phyloP scores from a whole-genome alignment of 2,113 vertebrate genomes.

The Symphodus melops region DNA sequence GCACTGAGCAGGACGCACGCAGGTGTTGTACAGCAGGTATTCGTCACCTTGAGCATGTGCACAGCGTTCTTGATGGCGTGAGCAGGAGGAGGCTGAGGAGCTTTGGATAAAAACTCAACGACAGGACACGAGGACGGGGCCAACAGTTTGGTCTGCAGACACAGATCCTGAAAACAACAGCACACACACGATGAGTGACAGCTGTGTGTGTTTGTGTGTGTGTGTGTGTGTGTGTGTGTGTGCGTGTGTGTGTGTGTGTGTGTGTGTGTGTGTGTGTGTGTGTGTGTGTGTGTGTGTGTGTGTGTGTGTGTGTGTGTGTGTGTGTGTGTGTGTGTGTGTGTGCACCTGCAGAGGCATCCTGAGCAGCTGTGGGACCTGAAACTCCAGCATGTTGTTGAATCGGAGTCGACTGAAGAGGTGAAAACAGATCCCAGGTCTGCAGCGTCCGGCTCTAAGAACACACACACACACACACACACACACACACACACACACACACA shows the following conservation, averaged over 20 bases:
- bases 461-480: too few relatives aligned
- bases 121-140: slow-evolving; percentile 88
- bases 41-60: slow-evolving; percentile 92
- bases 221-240: too few relatives aligned
- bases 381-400: slow-evolving; percentile 94
- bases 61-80: slow-evolving; percentile 90
- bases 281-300: too few relatives aligned
- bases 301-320: neutral
- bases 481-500: too few relatives aligned
- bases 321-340: neutral
- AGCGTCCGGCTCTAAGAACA: slow-evolving; percentile 91
- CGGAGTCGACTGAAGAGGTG: slow-evolving; percentile 91
- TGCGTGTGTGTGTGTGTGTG: neutral
- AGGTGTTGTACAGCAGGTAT: neutral
- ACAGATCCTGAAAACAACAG: slow-evolving; percentile 74
- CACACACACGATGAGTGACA: too few relatives aligned
- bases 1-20: neutral
- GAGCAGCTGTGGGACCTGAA: slow-evolving; percentile 93
- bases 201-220: too few relatives aligned
- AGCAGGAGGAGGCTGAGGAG: slow-evolving; percentile 92
- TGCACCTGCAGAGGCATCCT: slow-evolving; percentile 95
- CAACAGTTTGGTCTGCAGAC: slow-evolving; percentile 95
- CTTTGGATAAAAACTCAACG: slow-evolving; percentile 93
- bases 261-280: too few relatives aligned
- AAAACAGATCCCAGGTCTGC: slow-evolving; percentile 93